Evolutionary conservation across 1,140 invertebrate genomes (phyloP).

Genomic region (Brachionus paranguensis): DNA sequence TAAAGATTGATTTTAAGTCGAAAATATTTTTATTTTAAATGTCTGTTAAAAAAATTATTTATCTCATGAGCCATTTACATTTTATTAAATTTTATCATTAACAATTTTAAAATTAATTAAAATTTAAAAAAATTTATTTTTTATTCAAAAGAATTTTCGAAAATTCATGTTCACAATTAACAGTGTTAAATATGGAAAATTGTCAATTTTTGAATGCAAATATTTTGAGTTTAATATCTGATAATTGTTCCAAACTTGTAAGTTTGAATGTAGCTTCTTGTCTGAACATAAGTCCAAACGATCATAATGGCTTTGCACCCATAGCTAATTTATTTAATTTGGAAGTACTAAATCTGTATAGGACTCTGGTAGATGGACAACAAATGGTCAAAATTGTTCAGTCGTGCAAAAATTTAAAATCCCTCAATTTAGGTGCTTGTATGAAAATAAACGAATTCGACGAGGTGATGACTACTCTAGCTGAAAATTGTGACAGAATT

Average conservation of each 20-base stretch:
- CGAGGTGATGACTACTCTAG: constrained; percentile 46
- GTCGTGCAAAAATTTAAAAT: constrained; percentile 46
- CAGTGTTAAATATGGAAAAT: constrained; percentile 67
- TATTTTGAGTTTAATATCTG: constrained; percentile 62
- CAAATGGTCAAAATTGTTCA: constrained; percentile 44
- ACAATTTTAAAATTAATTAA: background rate
- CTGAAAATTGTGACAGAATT: constrained; percentile 46
- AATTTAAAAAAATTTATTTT: background rate
- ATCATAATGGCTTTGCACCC: constrained; percentile 55
- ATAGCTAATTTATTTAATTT: constrained; percentile 45
- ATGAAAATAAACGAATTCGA: constrained; percentile 46
- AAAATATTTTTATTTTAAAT: too few relatives aligned
- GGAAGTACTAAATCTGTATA: constrained; percentile 11
- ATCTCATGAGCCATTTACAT: too few relatives aligned
- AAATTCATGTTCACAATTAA: constrained; percentile 63
- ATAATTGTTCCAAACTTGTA: constrained; percentile 62
- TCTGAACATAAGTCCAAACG: constrained; percentile 55
- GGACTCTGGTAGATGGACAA: background rate
- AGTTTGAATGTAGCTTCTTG: constrained; percentile 66
- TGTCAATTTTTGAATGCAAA: constrained; percentile 68
- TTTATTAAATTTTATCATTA: too few relatives aligned
- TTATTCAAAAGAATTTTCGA: constrained; percentile 62
- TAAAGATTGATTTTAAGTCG: too few relatives aligned
- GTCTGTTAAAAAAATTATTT: too few relatives aligned
- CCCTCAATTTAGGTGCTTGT: constrained; percentile 52